Conservation (phyloP, 1,140 invertebrate genomes). For the Yoshiicerus persimilis region DNA sequence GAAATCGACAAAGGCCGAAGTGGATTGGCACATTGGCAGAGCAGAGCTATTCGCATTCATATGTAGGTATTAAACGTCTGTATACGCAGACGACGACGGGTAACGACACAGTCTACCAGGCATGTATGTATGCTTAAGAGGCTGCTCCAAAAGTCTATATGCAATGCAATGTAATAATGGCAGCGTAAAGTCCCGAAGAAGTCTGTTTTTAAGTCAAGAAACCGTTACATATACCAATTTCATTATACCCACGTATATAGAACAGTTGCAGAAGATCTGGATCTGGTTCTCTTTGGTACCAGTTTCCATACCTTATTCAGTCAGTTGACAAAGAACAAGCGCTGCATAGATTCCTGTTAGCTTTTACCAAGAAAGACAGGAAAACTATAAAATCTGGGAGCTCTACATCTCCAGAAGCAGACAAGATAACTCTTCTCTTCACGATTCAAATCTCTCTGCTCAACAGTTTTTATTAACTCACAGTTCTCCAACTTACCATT, state of each 20-base stretch:
- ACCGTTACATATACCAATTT: not conserved
- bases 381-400: not conserved
- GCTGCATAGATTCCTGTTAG: not conserved
- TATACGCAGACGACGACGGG: not conserved
- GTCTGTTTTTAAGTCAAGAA: not conserved
- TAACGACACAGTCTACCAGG: not conserved
- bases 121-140: not conserved
- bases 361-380: not conserved
- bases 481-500: not conserved
- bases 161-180: not conserved
- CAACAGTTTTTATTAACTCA: not conserved
- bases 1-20: not conserved
- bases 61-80: not conserved
- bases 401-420: not conserved
- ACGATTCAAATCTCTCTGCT: not conserved
- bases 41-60: not conserved
- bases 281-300: not conserved
- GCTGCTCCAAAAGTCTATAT: not conserved
- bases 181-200: not conserved
- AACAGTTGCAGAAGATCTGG: not conserved
- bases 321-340: not conserved
- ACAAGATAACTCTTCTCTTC: not conserved
- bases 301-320: not conserved
- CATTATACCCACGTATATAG: not conserved
- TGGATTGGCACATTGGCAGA: not conserved